Conservation (phyloP, 2,797 vertebrate species). For the Bovichtus diacanthus region DNA sequence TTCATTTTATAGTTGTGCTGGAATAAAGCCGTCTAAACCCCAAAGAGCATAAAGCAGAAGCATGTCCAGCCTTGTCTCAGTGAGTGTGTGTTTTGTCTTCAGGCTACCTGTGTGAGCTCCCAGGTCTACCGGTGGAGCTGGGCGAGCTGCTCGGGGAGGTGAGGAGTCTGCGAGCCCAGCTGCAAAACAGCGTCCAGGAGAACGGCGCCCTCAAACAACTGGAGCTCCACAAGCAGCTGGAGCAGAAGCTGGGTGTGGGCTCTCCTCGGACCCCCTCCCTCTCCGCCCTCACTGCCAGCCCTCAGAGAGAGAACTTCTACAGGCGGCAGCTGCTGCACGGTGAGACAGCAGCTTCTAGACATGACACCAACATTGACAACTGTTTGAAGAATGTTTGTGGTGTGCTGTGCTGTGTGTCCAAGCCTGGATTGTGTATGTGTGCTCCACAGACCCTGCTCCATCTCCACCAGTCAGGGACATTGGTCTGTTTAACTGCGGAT, state of each 20-base stretch:
- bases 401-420: constrained; percentile 55
- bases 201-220: constrained; percentile 86
- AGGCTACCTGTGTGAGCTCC: constrained; percentile 82
- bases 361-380: background rate
- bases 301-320: constrained; percentile 83
- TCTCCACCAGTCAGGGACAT: constrained; percentile 94
- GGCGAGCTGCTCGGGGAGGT: constrained; percentile 88
- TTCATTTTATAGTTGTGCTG: background rate
- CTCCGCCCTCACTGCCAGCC: constrained; percentile 78
- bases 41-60: background rate
- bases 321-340: constrained; percentile 85
- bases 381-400: constrained; percentile 15
- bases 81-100: constrained; percentile 12
- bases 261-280: constrained; percentile 72
- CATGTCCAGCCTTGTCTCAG: background rate
- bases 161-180: constrained; percentile 85
- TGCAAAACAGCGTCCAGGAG: constrained; percentile 88
- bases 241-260: constrained; percentile 82
- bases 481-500: constrained; percentile 87
- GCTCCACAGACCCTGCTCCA: constrained; percentile 87
- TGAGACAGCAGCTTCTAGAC: constrained; percentile 40
- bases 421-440: constrained; percentile 69
- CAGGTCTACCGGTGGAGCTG: constrained; percentile 80
- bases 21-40: background rate
- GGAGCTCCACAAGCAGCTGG: constrained; percentile 89